phyloP scores from a whole-genome alignment of 2,797 vertebrate genomes.

The Dryobates pubescens region DNA sequence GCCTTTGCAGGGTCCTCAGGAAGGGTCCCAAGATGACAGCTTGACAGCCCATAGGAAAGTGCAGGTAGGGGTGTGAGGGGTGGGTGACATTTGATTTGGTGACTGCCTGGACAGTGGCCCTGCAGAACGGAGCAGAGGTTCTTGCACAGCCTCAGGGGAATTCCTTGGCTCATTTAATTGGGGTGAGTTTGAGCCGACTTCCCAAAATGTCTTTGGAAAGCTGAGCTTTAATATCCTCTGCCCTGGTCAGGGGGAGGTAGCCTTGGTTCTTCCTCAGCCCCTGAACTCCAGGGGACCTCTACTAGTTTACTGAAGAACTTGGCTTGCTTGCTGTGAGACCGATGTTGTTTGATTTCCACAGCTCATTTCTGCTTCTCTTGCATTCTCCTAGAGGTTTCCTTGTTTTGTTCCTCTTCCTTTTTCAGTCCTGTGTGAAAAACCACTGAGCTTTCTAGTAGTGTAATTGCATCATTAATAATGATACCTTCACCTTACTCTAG shows the following conservation, averaged over 20 bases:
- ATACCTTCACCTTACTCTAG: background rate
- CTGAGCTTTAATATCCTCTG: conserved; percentile 29
- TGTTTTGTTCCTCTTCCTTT: background rate
- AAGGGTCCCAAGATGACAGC: background rate
- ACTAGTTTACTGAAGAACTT: background rate
- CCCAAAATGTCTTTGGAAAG: background rate
- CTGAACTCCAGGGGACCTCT: background rate
- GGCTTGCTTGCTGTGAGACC: background rate
- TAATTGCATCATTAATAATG: conserved; percentile 34
- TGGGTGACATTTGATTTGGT: background rate
- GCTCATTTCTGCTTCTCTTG: background rate
- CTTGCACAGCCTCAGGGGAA: background rate
- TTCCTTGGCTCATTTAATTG: background rate
- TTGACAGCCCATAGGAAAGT: background rate
- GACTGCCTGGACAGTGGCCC: background rate
- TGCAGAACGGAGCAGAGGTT: background rate
- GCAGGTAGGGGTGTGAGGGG: background rate
- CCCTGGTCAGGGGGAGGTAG: background rate
- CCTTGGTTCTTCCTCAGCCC: background rate
- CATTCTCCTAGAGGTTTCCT: background rate
- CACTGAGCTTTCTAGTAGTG: background rate
- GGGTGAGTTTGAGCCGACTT: background rate
- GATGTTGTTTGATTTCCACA: background rate
- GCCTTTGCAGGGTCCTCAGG: background rate
- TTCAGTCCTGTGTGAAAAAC: background rate